phyloP scores from a whole-genome alignment of 2,113 vertebrate genomes.

The Takifugu bimaculatus region DNA sequence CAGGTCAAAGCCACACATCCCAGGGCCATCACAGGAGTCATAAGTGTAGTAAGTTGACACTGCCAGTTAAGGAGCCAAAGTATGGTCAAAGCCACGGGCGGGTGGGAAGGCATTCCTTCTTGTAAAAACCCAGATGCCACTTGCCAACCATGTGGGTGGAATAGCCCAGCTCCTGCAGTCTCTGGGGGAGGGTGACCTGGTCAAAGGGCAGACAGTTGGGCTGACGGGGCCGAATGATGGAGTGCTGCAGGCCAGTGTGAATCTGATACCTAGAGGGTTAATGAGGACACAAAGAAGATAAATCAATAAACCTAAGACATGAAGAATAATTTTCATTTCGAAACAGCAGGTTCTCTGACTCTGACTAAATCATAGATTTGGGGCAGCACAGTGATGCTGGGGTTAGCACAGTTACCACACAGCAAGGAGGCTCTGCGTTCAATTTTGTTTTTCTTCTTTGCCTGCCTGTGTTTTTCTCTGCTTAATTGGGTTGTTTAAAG shows the following conservation, averaged over 20 bases:
- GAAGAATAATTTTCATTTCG: too few relatives aligned
- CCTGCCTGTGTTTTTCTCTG: too few relatives aligned
- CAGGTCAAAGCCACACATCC: constrained; percentile 88
- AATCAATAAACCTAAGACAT: background rate
- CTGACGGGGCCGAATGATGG: constrained; percentile 93
- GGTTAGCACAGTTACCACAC: too few relatives aligned
- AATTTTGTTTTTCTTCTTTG: too few relatives aligned
- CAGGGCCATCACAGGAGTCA: constrained; percentile 87
- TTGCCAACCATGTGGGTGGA: constrained; percentile 98
- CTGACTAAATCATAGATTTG: too few relatives aligned
- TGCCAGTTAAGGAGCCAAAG: constrained; percentile 92
- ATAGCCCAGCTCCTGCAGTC: constrained; percentile 89
- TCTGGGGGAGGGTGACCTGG: constrained; percentile 90
- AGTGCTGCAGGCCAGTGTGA: constrained; percentile 96
- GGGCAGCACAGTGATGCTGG: too few relatives aligned
- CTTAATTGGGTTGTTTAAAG: too few relatives aligned
- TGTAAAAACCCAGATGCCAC: constrained; percentile 98
- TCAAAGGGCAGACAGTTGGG: constrained; percentile 94
- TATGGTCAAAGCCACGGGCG: constrained; percentile 91
- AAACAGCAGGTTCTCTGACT: too few relatives aligned
- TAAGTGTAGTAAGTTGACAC: constrained; percentile 95
- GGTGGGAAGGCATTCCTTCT: constrained; percentile 92
- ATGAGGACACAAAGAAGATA: background rate
- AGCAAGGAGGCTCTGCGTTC: too few relatives aligned
- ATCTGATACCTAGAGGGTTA: constrained; percentile 87